A percentile compares a stretch with the other conserved stretches of the same genome.
These are phyloP conservation scores for Trichomalopsis sarcophagae DNA, from an alignment of 1,140 invertebrate genomes.

Conservation along the genomic window DNA sequence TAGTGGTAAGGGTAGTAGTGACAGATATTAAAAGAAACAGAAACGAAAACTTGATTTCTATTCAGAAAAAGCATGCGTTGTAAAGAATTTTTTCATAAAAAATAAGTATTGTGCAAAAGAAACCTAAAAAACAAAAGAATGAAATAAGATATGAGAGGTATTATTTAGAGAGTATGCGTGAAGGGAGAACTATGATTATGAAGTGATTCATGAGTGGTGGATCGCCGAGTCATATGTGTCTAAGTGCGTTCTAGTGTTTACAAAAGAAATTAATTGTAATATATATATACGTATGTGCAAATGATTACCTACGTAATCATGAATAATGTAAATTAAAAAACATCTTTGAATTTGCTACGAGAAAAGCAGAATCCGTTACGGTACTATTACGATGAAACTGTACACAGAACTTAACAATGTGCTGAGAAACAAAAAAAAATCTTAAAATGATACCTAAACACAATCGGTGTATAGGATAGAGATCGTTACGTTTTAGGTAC, in stretches of 20 bases:
- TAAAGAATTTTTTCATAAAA: slow-evolving; percentile 48
- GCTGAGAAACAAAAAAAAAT: slow-evolving; percentile 51
- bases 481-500: slow-evolving; percentile 68
- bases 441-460: slow-evolving; percentile 64
- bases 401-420: slow-evolving; percentile 60
- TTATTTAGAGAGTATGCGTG: slow-evolving; percentile 48
- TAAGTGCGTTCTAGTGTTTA: slow-evolving; percentile 55
- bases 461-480: slow-evolving; percentile 66
- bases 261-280: slow-evolving; percentile 58
- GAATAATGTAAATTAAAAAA: slow-evolving; percentile 59
- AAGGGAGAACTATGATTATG: slow-evolving; percentile 30
- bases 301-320: slow-evolving; percentile 56
- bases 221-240: slow-evolving; percentile 40
- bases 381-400: slow-evolving; percentile 56
- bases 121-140: slow-evolving; percentile 30
- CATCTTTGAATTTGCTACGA: slow-evolving; percentile 56
- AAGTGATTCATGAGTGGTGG: slow-evolving; percentile 35
- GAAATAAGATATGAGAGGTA: slow-evolving; percentile 44
- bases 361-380: slow-evolving; percentile 58
- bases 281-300: slow-evolving; percentile 56
- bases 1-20: slow-evolving; percentile 52
- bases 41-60: slow-evolving; percentile 44
- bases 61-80: slow-evolving; percentile 36
- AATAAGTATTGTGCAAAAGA: slow-evolving; percentile 40
- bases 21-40: slow-evolving; percentile 42